Evolutionary conservation across 2,797 vertebrate species (phyloP).

Genomic region (Sibirionetta formosa): DNA sequence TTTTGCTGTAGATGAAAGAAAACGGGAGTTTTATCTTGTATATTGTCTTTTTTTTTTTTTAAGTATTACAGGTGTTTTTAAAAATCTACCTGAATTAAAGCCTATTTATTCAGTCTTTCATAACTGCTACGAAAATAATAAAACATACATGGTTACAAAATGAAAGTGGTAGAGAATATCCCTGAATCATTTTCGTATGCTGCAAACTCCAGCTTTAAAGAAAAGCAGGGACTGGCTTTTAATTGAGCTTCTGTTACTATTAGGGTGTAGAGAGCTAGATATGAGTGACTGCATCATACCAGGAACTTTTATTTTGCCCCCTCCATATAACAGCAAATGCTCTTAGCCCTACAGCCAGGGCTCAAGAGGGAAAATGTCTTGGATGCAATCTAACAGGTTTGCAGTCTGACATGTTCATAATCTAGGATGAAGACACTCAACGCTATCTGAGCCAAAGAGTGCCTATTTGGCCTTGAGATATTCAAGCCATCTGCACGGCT

Average conservation of each 20-base stretch:
- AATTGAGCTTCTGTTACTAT: background rate
- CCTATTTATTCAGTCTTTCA: background rate
- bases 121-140: background rate
- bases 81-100: background rate
- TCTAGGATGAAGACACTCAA: background rate
- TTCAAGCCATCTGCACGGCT: background rate
- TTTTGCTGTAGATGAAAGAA: background rate
- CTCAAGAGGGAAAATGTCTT: background rate
- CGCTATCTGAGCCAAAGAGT: background rate
- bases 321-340: background rate
- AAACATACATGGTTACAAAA: background rate
- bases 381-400: background rate
- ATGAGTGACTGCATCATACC: background rate
- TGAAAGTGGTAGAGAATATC: background rate
- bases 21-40: background rate
- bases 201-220: background rate
- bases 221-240: background rate
- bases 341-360: background rate
- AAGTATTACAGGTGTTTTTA: background rate
- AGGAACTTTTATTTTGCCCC: background rate
- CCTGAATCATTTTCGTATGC: background rate
- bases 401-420: background rate
- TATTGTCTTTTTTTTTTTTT: background rate
- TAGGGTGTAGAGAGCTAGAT: background rate
- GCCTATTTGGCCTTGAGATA: rapidly evolving